A percentile compares a stretch with the other conserved stretches of the same genome.
These are phyloP conservation scores for Pseudochaenichthys georgianus DNA, from an alignment of 2,797 vertebrate species.

Conservation along the genomic window DNA sequence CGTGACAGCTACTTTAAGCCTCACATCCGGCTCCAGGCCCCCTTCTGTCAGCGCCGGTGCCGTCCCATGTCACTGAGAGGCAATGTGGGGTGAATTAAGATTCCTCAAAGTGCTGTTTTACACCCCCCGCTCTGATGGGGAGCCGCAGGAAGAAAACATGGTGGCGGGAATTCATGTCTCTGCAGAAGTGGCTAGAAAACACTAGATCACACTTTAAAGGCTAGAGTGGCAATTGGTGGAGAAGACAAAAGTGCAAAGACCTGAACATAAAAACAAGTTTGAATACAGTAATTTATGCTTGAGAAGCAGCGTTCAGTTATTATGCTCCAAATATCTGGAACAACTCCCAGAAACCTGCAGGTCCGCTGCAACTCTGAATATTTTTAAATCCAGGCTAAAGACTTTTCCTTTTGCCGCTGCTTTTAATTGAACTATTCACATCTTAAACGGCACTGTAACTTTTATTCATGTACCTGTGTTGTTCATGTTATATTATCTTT, in stretches of 20 bases:
- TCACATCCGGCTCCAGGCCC: conserved; percentile 57
- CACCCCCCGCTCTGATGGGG: conserved; percentile 43
- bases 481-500: no score
- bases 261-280: not conserved
- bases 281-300: not conserved
- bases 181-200: conserved; percentile 38
- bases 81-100: conserved; percentile 55
- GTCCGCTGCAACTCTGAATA: no score
- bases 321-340: no score
- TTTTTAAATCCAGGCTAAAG: no score
- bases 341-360: no score
- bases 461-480: no score
- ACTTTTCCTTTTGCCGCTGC: no score
- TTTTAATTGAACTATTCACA: no score
- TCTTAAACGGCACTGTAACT: no score
- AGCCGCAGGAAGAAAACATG: conserved; percentile 18
- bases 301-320: no score
- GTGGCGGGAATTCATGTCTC: conserved; percentile 42
- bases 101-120: conserved; percentile 56
- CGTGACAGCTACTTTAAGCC: conserved; percentile 79
- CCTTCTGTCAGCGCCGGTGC: conserved; percentile 39
- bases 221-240: conserved; percentile 6
- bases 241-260: not conserved
- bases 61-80: conserved; percentile 49
- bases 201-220: conserved; percentile 37